Evolutionary conservation across 1,140 invertebrate species (phyloP), one percentile per base, ranked within the genome.

Genomic region (Macrobrachium rosenbergii): DNA sequence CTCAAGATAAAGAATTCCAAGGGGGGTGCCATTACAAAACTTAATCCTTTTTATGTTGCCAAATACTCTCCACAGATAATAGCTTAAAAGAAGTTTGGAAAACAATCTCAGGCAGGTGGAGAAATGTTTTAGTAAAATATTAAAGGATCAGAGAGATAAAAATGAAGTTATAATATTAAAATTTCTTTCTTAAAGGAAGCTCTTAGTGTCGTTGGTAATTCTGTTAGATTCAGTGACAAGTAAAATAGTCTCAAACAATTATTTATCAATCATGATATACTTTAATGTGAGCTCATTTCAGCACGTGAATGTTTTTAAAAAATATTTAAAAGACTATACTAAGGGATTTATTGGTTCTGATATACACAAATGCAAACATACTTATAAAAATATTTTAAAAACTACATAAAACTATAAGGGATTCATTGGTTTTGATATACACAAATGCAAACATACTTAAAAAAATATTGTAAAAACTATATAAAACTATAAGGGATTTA

Each of bases 331-430:
- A 73, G 3, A 73, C 14, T 19, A 73, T 37, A 72, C 67, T 21
- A 73, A n/a, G n/a, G 14, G 14, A 16, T 14, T 37, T 23, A 16
- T 19, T 7, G 69, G 14, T 73, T 12, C 14, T 5, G 21, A 17
- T 37, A 73, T 21, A 73, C 69, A 73, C 69, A 73, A n/a, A 16
- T 37, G 37, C 69, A 73, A n/a, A 73, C 69, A 73, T 21, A 73
- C 67, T 23, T 37, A 8, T 37, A 5, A n/a, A 73, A n/a, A 73
- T 37, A 23, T 37, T 37, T 2, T 3, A 14, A n/a, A 73, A 23
- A 21, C 2, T 23, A 14, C 14, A 3, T 12, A 73, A n/a, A 21
- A 73, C 14, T 19, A 73, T 37, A 72, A n/a, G n/a, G 14, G 14
- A 16, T 14, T 37, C 5, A 16, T 19, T 7, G 69, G 14, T 73